Conservation (phyloP, 2,113 vertebrate species). For the Candoia aspera region DNA sequence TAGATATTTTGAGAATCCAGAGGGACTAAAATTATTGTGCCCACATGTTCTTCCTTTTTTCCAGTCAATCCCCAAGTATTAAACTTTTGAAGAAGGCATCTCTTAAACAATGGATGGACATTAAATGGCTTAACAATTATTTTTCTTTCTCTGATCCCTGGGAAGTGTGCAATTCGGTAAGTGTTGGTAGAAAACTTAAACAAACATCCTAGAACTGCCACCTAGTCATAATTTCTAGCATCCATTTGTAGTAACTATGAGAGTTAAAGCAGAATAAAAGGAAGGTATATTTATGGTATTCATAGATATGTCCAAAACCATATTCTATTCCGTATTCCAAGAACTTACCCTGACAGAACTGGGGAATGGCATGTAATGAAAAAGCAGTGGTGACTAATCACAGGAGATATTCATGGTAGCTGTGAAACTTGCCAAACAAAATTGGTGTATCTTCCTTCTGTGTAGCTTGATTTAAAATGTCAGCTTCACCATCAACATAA, state of each 20-base stretch:
- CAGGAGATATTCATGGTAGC: conserved; percentile 40
- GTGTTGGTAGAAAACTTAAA: not conserved
- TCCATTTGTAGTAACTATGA: not conserved
- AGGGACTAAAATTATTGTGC: conserved; percentile 30
- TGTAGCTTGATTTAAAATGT: conserved; percentile 68
- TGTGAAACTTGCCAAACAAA: conserved; percentile 56
- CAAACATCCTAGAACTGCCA: not conserved
- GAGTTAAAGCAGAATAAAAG: not conserved
- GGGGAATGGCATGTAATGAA: conserved; percentile 37
- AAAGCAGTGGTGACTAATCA: conserved; percentile 10
- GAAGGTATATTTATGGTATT: not conserved
- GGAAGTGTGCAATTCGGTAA: not conserved
- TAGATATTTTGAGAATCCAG: conserved; percentile 37
- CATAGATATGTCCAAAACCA: not conserved
- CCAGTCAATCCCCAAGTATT: not conserved
- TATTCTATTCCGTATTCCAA: not conserved
- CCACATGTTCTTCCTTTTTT: conserved; percentile 27
- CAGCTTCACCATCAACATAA: conserved; percentile 54
- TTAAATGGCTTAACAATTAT: not conserved
- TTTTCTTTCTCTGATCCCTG: not conserved
- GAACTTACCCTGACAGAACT: conserved; percentile 46
- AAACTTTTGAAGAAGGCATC: not conserved
- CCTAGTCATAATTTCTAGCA: not conserved
- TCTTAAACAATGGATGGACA: not conserved
- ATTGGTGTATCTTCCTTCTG: conserved; percentile 27